Percentiles rank a stretch among this genome's conserved stretches.
These are phyloP conservation scores for Lepus townsendii DNA, from an alignment of 2,797 vertebrate species.

Conservation along the genomic window DNA sequence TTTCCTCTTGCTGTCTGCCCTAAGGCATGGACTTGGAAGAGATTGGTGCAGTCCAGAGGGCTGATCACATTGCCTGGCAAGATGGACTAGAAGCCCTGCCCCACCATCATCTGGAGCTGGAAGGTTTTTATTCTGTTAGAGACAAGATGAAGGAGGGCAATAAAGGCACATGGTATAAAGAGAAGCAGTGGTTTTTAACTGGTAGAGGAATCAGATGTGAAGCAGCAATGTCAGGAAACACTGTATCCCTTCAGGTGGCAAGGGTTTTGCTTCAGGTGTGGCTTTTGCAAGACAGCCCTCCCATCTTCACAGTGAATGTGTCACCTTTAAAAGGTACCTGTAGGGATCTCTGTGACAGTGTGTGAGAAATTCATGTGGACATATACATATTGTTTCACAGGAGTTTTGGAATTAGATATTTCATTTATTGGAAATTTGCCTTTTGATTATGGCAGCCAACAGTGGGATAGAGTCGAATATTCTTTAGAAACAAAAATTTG, in stretches of 20 bases:
- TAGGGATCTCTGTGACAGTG: slow-evolving; percentile 58
- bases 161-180: too few relatives aligned
- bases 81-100: too few relatives aligned
- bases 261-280: neutral
- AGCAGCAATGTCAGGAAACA: neutral
- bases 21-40: too few relatives aligned
- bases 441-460: slow-evolving; percentile 13
- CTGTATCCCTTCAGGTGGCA: neutral
- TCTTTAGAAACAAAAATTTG: slow-evolving; percentile 50
- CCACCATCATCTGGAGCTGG: too few relatives aligned
- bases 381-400: slow-evolving; percentile 69
- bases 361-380: neutral
- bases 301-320: neutral
- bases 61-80: too few relatives aligned
- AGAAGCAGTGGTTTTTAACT: slow-evolving; percentile 14
- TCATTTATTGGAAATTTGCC: slow-evolving; percentile 66
- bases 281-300: neutral
- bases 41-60: too few relatives aligned
- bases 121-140: too few relatives aligned
- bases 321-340: slow-evolving; percentile 57
- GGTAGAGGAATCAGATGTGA: too few relatives aligned
- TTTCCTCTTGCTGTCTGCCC: too few relatives aligned
- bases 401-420: slow-evolving; percentile 62
- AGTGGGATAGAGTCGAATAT: neutral
- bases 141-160: too few relatives aligned